Evolutionary conservation across 2,888 invertebrate species (phyloP).

Genomic region (Criorhina ranunculi): DNA sequence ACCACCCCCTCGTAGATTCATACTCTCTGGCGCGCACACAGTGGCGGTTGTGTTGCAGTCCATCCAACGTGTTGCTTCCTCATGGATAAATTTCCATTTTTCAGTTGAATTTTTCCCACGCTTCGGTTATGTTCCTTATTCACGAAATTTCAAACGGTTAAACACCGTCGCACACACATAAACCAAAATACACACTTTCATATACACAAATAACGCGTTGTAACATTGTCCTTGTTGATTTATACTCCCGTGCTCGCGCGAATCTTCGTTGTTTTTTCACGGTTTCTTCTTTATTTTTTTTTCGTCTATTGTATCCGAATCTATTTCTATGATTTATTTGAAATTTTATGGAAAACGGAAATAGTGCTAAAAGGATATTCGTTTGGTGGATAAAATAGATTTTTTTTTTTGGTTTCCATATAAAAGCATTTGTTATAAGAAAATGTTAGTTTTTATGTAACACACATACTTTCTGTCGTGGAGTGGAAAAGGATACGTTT

Average conservation of each 20-base stretch:
- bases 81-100: constrained; percentile 71
- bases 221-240: constrained; percentile 68
- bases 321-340: constrained; percentile 16
- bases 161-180: constrained; percentile 67
- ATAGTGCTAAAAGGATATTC: constrained; percentile 45
- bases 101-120: constrained; percentile 79
- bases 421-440: neutral
- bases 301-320: neutral
- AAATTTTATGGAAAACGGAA: constrained; percentile 50
- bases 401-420: neutral
- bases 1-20: constrained; percentile 61
- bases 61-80: constrained; percentile 79
- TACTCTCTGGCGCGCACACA: constrained; percentile 68
- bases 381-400: constrained; percentile 13
- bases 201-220: constrained; percentile 53
- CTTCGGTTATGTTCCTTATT: constrained; percentile 78
- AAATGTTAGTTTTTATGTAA: constrained; percentile 45
- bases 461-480: constrained; percentile 33
- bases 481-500: constrained; percentile 7
- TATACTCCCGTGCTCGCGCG: constrained; percentile 44
- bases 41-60: constrained; percentile 70
- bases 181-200: constrained; percentile 49
- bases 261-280: constrained; percentile 19
- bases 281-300: neutral
- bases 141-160: constrained; percentile 73